These are phyloP conservation scores for Hymenopus coronatus DNA, from an alignment of 2,888 invertebrate genomes.

Conservation along the genomic window DNA sequence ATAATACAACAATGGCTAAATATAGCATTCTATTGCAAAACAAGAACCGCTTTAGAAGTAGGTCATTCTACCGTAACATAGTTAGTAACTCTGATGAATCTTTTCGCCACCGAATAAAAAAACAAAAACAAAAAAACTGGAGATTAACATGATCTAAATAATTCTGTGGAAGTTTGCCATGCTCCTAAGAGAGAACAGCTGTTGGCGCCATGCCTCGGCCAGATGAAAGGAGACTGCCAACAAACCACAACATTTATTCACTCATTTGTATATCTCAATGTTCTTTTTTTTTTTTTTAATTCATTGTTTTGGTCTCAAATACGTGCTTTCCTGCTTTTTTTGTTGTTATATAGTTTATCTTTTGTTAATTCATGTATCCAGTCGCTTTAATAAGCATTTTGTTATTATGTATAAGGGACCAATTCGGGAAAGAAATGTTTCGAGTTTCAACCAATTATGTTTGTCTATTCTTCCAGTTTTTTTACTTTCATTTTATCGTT, in stretches of 20 bases:
- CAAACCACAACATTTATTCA: background rate
- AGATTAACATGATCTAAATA: slow-evolving; percentile 1
- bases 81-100: background rate
- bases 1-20: background rate
- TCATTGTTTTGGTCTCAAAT: background rate
- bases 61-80: background rate
- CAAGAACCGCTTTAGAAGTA: background rate
- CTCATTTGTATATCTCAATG: background rate
- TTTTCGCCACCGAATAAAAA: background rate
- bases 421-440: too few relatives aligned
- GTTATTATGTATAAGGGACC: too few relatives aligned
- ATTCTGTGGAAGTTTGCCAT: background rate
- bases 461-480: too few relatives aligned
- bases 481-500: too few relatives aligned
- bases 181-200: background rate
- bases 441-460: too few relatives aligned
- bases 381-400: too few relatives aligned
- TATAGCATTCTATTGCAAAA: background rate
- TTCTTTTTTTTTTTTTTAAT: background rate
- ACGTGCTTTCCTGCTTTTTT: background rate
- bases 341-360: background rate
- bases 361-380: background rate
- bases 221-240: background rate
- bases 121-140: slow-evolving; percentile 2
- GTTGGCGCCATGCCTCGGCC: background rate